These are phyloP conservation scores for Poicephalus meyeri DNA, from an alignment of 2,113 vertebrate genomes.

Conservation along the genomic window DNA sequence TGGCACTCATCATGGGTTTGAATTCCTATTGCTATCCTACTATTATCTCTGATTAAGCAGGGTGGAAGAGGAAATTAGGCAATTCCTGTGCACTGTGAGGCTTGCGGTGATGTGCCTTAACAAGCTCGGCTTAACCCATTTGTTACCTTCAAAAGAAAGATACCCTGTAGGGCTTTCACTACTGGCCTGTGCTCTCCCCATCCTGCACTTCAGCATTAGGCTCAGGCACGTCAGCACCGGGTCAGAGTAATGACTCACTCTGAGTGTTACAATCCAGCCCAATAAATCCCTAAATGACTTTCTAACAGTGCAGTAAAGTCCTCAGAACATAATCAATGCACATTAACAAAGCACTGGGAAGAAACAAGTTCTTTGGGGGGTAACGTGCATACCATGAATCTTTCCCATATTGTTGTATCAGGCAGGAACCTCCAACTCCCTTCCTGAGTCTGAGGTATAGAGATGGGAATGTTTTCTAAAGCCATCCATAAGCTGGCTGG, in stretches of 20 bases:
- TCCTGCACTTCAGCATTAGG: not conserved
- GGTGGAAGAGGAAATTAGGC: not conserved
- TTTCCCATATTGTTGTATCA: not conserved
- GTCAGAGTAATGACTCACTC: not conserved
- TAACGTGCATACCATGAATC: constrained; percentile 31
- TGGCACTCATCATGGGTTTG: not conserved
- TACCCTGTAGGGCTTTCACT: not conserved
- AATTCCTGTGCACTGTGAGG: not conserved
- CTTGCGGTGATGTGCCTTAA: not conserved
- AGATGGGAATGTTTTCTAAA: not conserved
- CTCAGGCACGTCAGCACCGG: not conserved
- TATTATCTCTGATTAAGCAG: not conserved
- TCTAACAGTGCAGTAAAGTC: constrained; percentile 40
- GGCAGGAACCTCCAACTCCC: not conserved
- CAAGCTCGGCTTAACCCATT: not conserved
- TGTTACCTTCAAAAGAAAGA: not conserved
- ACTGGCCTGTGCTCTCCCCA: not conserved
- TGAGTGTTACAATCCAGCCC: constrained; percentile 16
- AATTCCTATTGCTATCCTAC: not conserved
- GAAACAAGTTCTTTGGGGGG: not conserved
- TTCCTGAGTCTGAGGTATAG: not conserved
- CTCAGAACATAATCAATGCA: constrained; percentile 58
- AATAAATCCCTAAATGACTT: constrained; percentile 59
- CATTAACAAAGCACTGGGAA: constrained; percentile 39
- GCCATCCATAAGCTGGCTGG: not conserved